phyloP scores from a whole-genome alignment of 2,113 vertebrate species.

The Pristiophorus japonicus region DNA sequence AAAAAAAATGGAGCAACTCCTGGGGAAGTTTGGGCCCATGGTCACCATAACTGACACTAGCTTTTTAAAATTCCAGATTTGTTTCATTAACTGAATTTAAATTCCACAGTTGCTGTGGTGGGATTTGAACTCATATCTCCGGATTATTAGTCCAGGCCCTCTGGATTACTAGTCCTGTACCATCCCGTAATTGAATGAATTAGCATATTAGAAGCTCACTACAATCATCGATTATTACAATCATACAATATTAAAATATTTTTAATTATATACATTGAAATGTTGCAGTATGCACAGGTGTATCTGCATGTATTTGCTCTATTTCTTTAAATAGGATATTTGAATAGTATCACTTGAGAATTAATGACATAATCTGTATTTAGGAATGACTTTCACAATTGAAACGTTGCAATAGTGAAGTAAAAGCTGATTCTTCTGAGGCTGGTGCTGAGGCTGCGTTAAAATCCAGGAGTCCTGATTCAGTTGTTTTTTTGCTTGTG shows the following conservation, averaged over 20 bases:
- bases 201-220: background rate
- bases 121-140: no score
- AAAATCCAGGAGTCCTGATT: background rate
- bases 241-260: background rate
- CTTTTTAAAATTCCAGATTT: no score
- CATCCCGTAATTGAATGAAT: background rate
- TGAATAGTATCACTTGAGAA: background rate
- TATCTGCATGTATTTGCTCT: background rate
- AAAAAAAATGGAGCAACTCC: no score
- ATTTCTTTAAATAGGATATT: background rate
- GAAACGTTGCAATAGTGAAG: background rate
- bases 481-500: slow-evolving; percentile 8
- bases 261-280: background rate
- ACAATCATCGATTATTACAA: background rate
- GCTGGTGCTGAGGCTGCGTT: background rate
- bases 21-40: no score
- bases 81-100: no score
- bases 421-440: background rate
- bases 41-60: no score
- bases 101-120: no score
- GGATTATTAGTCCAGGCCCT: no score
- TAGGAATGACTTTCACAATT: background rate
- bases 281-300: background rate
- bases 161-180: no score
- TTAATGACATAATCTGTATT: background rate